Base-by-base conservation (phyloP, 2,797 vertebrate species). In the Anguilla obscura region DNA sequence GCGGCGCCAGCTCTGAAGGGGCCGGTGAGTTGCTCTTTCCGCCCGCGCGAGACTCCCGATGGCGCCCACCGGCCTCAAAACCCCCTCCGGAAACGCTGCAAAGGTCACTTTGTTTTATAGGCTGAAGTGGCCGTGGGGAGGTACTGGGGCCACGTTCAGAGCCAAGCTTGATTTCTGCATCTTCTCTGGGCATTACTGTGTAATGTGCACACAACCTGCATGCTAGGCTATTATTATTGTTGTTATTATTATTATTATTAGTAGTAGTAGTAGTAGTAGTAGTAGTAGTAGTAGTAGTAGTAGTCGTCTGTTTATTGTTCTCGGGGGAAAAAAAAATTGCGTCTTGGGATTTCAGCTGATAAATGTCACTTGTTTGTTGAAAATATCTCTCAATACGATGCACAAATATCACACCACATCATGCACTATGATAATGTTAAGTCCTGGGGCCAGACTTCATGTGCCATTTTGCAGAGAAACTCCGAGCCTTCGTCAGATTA, bases 1-100 rank as follows among this genome's bases (percentile, higher is more conserved):
- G 87, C 40, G 0, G 30, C 88, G 89, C 89, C 90, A 89, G 88
- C 85, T 88, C 87, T 86, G 88, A 84, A 45, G 10, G 86, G 89
- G 88, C 74, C 52, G 24, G 50, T 84, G 83, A 82, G 88, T 80
- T 88, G 86, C 80, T 45, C 87, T 86, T 91, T 91, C 91, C 60
- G 89, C 12, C 18, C 10, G 14, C 1, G 16, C 4, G 21, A 18
- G 76, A 21, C 14, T 40, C 18, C 71, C 33, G 71, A 76, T 18
- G 3, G 58, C 58, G 4, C 21, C 4, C 24, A 16, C 4, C 16
- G 58, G 14, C 58, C 50, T 52, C 50, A 60, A 18, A 60, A 24
- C 4, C 21, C 16, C 21, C 74, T 21, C 6, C 1, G 33, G 24
- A 40, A 79, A 16, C 9, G 0, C 74, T 21, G 16, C 45, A 48